Base-by-base conservation (phyloP, 2,888 invertebrate genomes). In the Petrolisthes cinctipes region DNA sequence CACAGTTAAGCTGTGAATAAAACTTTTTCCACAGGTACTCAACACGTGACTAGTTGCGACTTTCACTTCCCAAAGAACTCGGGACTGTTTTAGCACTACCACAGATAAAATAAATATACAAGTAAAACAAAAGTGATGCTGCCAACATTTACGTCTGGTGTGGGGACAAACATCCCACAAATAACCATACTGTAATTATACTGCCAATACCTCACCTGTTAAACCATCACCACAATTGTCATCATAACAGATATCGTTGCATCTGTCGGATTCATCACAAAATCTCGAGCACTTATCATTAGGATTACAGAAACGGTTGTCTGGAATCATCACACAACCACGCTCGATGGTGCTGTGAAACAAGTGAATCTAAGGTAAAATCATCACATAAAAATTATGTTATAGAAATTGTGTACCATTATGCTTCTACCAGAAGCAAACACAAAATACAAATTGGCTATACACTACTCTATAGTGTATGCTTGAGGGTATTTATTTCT, bases 351-450 rank as follows among this genome's bases (percentile, higher is more conserved):
- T 17, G 23, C 81, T 81, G 81, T 37, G 81, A 81, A 66, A 81
- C 81, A 81, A 66, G 14, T 81, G 54, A 57, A 51, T 66, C 81
- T 81, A 54, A 81, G 71, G 20, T 71, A 71, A 71, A n/a, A 71
- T n/a, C 17, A 80, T 57, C 54, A 57, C 80, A 54, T 78, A 78
- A 37, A 78, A 37, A 37, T 37, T 37, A 61, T 61, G 66, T 61
- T 17, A 61, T 61, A 17, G 9, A 61, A 61, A 71, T 71, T 20
- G 4, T 20, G 6, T 20, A n/a, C 71, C 71, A 20, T 20, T 14
- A 71, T 71, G 2, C 71, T 71, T 20, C 20, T 11, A 9, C 61
- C 9, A 17, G 61, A 11, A 17, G 61, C 61, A 61, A 61, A 61
- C 61, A 11, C 61, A 11, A 17, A 11, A 61, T 61, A 61, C 61